Evolutionary conservation across 2,113 vertebrate species (phyloP), one percentile per base, ranked within the genome.

Genomic region (Ammodytes dubius): DNA sequence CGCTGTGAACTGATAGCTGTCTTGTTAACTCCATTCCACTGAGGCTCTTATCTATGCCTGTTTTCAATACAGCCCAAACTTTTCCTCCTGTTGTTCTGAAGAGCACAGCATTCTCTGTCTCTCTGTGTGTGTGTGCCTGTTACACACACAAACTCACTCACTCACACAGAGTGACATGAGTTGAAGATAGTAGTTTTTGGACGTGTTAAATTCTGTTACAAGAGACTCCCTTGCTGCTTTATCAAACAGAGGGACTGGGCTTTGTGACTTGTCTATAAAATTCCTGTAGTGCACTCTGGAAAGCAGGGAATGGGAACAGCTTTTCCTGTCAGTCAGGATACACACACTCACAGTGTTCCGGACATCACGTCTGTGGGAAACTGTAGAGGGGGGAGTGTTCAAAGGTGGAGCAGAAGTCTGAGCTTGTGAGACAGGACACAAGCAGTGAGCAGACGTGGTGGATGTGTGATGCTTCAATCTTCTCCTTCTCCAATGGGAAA

Each of bases 301-400:
- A 79, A 27, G 27, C 85, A 43, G 82, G 85, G 74, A 91, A 72
- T 81, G 74, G 79, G 66, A 88, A 71, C 82, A 81, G 89, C 84
- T 91, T 93, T 27, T 93, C 92, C 91, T 93, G 91, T 85, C 86
- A 87, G 91, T 90, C 92, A 93, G 91, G 91, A 93, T 91, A 90
- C 89, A 86, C 60, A 60, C 82, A 87, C 89, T 67, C 81, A 64
- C 82, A 72, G 82, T 86, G 83, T 88, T 92, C 92, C 89, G 87
- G 91, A 92, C 82, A 88, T 79, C 84, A 81, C 81, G 86, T 88
- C 81, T 91, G 86, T 91, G 90, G 89, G 89, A 93, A 91, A 91
- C 86, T 81, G 70, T 87, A n/a, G 74, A 89, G 82, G 81, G 81
- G 80, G 83, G 88, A 80, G 84, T 87, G 87, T 84, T 90, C 53